These are phyloP conservation scores for Strigamia maritima DNA, from an alignment of 2,888 invertebrate species.

Conservation along the genomic window DNA sequence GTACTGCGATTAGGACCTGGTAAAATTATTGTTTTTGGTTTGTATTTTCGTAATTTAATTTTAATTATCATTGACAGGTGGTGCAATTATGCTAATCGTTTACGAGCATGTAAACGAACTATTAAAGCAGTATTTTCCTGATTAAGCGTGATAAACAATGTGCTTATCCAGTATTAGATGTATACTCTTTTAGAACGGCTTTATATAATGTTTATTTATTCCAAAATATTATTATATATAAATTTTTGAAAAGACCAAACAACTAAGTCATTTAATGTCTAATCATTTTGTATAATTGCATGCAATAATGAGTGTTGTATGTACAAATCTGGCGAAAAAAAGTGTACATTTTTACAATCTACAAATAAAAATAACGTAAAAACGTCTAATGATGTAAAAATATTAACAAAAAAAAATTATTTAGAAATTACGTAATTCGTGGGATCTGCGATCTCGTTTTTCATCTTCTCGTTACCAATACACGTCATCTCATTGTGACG, in stretches of 20 bases:
- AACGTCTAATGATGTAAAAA: no score
- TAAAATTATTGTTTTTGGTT: conserved; percentile 45
- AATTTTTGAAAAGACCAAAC: not conserved
- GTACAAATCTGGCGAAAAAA: no score
- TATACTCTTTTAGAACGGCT: not conserved
- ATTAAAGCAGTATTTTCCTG: conserved; percentile 59
- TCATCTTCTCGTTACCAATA: conserved; percentile 15
- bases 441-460: conserved; percentile 15
- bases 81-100: conserved; percentile 90
- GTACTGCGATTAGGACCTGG: conserved; percentile 81
- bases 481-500: conserved; percentile 16
- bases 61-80: conserved; percentile 58
- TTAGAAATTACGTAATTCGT: not conserved
- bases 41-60: not conserved
- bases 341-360: not conserved
- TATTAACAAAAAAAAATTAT: not conserved
- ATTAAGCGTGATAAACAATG: conserved; percentile 40
- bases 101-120: conserved; percentile 81
- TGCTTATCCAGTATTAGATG: not conserved
- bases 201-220: not conserved
- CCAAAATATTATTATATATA: not conserved
- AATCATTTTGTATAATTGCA: not conserved
- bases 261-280: not conserved
- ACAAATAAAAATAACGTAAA: not conserved
- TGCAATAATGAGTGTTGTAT: not conserved